phyloP scores from a whole-genome alignment of 1,140 invertebrate genomes.

The Formica exsecta region DNA sequence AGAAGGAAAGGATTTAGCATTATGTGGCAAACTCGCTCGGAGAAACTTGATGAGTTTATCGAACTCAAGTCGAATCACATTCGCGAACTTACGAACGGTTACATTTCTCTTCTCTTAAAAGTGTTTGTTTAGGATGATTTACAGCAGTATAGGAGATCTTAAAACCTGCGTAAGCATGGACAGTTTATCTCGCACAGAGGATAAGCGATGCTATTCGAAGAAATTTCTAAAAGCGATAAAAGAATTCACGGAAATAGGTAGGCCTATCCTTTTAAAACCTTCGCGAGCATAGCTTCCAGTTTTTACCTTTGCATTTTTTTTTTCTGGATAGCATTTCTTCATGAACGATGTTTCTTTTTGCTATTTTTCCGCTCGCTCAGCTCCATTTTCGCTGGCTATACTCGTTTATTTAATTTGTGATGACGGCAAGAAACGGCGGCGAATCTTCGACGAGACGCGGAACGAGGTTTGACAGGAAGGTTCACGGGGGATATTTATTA shows the following conservation, averaged over 20 bases:
- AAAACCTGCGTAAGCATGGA: background rate
- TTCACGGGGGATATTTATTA: conserved; percentile 68
- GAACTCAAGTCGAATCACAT: background rate
- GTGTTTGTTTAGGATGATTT: background rate
- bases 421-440: conserved; percentile 56
- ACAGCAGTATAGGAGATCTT: background rate
- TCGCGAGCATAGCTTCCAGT: background rate
- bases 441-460: conserved; percentile 42
- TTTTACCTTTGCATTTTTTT: conserved; percentile 6
- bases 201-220: conserved; percentile 8
- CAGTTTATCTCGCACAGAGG: background rate
- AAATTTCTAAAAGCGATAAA: conserved; percentile 6
- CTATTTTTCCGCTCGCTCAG: conserved; percentile 52
- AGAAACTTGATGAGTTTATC: conserved; percentile 42
- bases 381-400: conserved; percentile 63
- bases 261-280: background rate
- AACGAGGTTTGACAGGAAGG: conserved; percentile 38
- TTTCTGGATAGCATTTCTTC: background rate
- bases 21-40: background rate
- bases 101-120: background rate
- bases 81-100: background rate
- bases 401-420: conserved; percentile 68
- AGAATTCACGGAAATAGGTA: conserved; percentile 34
- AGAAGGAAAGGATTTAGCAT: conserved; percentile 57
- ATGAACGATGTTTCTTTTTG: background rate